A percentile compares a stretch with the other conserved stretches of the same genome.
These are phyloP conservation scores for Castor canadensis DNA, from an alignment of 2,113 vertebrate species.

Conservation along the genomic window DNA sequence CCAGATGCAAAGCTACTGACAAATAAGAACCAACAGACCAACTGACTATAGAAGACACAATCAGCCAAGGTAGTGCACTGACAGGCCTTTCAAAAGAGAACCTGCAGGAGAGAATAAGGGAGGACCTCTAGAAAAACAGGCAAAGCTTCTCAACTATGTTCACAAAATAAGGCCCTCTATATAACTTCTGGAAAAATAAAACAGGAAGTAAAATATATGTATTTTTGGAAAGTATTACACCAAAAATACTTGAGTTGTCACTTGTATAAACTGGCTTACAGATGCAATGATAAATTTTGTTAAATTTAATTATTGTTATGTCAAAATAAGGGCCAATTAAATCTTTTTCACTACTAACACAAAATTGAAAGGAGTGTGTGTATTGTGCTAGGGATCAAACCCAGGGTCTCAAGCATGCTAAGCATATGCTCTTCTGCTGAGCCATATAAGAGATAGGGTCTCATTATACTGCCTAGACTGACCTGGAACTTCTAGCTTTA, in stretches of 20 bases:
- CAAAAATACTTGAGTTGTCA: not conserved
- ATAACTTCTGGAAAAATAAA: not conserved
- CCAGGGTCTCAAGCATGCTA: not conserved
- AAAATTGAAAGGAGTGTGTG: not conserved
- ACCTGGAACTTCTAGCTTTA: not conserved
- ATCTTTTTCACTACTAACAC: not conserved
- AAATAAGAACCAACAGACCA: not conserved
- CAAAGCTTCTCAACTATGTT: not conserved
- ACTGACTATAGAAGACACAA: not conserved
- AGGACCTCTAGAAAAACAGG: not conserved
- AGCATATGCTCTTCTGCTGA: not conserved
- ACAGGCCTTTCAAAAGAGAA: not conserved
- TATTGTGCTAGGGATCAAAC: not conserved
- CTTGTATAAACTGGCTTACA: not conserved
- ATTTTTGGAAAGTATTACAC: not conserved
- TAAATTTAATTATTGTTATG: not conserved
- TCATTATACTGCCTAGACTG: not conserved
- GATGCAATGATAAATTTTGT: not conserved
- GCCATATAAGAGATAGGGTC: not conserved
- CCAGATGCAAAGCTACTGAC: not conserved
- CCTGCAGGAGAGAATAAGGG: not conserved
- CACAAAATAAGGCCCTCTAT: slow-evolving; percentile 2
- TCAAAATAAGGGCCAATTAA: not conserved
- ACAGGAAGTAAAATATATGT: not conserved
- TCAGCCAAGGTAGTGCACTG: not conserved